These are phyloP conservation scores for Hypocryptadius cinnamomeus DNA, from an alignment of 2,113 vertebrate species.

Conservation along the genomic window DNA sequence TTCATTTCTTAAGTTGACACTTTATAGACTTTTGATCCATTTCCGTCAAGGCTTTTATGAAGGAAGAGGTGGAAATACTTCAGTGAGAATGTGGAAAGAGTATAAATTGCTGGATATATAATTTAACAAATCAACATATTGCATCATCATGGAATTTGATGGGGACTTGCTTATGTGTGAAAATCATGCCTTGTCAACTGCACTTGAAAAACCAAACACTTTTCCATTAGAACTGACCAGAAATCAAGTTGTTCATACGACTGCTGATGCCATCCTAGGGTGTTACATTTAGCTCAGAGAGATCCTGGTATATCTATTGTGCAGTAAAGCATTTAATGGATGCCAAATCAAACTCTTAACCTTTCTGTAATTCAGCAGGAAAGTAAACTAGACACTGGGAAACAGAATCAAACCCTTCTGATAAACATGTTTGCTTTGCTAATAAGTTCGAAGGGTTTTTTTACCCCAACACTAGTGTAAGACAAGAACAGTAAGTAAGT, in stretches of 20 bases:
- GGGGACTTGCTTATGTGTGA: not conserved
- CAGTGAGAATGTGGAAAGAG: not conserved
- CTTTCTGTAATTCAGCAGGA: not conserved
- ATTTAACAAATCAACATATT: not conserved
- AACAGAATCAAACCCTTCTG: not conserved
- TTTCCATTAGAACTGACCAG: not conserved
- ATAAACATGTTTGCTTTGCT: not conserved
- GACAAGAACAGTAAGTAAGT: not conserved
- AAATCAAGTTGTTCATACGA: not conserved
- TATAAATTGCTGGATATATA: not conserved
- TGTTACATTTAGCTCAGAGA: not conserved
- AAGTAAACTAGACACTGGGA: constrained; percentile 5
- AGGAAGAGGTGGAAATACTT: not conserved
- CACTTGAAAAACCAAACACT: not conserved
- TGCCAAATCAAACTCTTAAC: constrained; percentile 46
- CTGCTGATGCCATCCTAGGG: not conserved
- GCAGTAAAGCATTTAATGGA: constrained; percentile 3
- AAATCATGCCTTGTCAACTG: not conserved
- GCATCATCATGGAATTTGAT: not conserved
- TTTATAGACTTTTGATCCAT: not conserved
- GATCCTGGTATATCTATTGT: not conserved
- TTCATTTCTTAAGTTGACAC: not conserved
- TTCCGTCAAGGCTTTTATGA: not conserved
- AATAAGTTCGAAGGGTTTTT: not conserved
- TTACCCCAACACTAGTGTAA: not conserved